Evolutionary conservation across 2,888 invertebrate genomes (phyloP), one percentile per base, ranked within the genome.

Genomic region (Dryomyza anilis): DNA sequence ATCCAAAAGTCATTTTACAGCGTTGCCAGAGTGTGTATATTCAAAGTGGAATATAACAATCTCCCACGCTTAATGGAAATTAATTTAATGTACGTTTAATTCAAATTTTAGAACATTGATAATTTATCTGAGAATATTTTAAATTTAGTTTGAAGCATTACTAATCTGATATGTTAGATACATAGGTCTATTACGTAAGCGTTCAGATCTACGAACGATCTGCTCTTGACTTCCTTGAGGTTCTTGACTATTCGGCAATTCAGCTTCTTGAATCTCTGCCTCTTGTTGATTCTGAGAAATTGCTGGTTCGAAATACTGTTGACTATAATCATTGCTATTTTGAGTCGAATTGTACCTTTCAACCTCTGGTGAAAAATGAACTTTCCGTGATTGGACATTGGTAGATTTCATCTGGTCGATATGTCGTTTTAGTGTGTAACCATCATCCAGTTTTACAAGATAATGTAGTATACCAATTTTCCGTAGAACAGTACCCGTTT

Each of bases 401-500:
- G 50, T 43, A 58, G n/a, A 2, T 36, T 59, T 62, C 1, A 66
- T 16, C 45, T 66, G 66, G 48, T 66, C 45, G 1, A 63, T 63
- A 25, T 62, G 63, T 1, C 63, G 57, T 36, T 66, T 66, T 14
- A 66, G 23, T 25, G 30, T 50, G 27, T 65, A 61, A 2, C 56
- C 61, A 50, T 65, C 53, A 33, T 66, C 63, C 2, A 67, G 45
- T 36, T 58, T 57, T 7, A 65, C 48, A 12, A 65, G 25, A 23
- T 67, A 67, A 59, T 67, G 67, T n/a, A 67, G 53, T 29, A 58
- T n/a, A 1, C 67, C 58, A 50, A 46, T 53, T 36, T 67, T 64
- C 2, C 48, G 36, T 23, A 64, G 1, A 19, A 64, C 52, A 12
- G 25, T 57, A 30, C 63, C 67, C 7, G 21, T 53, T 45, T 67